Base-by-base conservation (phyloP, 2,888 invertebrate species). In the Andrena fulva region DNA sequence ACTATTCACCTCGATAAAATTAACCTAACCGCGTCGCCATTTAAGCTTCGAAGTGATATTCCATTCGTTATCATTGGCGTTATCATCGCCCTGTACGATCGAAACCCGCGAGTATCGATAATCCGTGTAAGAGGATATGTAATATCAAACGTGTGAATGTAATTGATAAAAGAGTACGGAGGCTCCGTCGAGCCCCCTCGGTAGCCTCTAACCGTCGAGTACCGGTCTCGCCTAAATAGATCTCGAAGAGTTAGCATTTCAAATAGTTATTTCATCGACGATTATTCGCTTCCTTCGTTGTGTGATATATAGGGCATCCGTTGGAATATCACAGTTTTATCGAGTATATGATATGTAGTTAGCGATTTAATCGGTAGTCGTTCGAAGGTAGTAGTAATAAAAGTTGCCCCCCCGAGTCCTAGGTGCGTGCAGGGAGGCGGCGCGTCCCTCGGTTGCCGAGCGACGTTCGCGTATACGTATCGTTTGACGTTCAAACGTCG, bases 321-420 rank as follows among this genome's bases (percentile, higher is more conserved):
- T 79, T 90, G 84, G 89, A 86, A 90, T 92, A 93, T 93, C 92
- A 93, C 92, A 92, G 92, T 90, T 91, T 91, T 86, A 86, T 91
- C 88, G 88, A 89, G 87, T 90, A 91, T 78, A 76, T 91, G 93
- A 93, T 92, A 92, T 93, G 92, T 92, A 88, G 75, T 89, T 84
- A 85, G 85, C 78, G 84, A 80, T 85, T 80, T 77, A 79, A 83
- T 87, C 78, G 80, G 74, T 84, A 89, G 81, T 88, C 86, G 77
- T 74, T 72, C 56, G 56, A 56, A 12, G 27, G 56, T 56, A 72
- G 74, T 80, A 71, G 89, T 91, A 88, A 83, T 90, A 91, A 89
- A 92, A 90, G 86, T 90, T 27, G 74, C 84, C 33, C 59, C 72
- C 73, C 83, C 59, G 69, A 60, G 16, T 56, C 29, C 66, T 77